These are phyloP conservation scores for Philereme vetulata DNA, from an alignment of 2,888 invertebrate species.

Conservation along the genomic window DNA sequence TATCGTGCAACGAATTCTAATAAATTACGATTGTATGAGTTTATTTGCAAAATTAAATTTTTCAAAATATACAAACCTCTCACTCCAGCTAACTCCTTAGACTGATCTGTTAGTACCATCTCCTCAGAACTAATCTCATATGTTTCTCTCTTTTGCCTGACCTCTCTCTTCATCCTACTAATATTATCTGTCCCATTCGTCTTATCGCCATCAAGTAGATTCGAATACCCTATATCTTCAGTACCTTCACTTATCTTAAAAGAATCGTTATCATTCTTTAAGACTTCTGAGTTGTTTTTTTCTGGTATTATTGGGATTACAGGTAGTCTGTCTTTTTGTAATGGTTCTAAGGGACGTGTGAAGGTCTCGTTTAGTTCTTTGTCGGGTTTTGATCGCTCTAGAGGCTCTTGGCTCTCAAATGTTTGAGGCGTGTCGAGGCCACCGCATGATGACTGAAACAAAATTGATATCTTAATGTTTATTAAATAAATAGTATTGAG, in stretches of 20 bases:
- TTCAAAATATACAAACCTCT: conserved; percentile 11
- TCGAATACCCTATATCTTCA: conserved; percentile 62
- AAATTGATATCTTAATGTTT: background rate
- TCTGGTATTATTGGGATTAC: conserved; percentile 61
- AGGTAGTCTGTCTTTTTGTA: conserved; percentile 58
- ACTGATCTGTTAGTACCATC: conserved; percentile 58
- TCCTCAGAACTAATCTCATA: conserved; percentile 60
- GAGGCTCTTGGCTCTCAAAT: conserved; percentile 70
- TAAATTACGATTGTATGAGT: too few species aligned
- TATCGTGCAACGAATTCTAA: too few species aligned
- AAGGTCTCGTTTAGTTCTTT: conserved; percentile 71
- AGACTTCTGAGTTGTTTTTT: conserved; percentile 57
- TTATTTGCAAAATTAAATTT: too few species aligned
- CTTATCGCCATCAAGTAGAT: conserved; percentile 60
- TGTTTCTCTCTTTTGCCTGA: conserved; percentile 52
- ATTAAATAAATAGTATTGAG: too few species aligned
- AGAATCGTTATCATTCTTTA: conserved; percentile 61
- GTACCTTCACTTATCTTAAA: conserved; percentile 56
- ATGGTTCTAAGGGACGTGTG: conserved; percentile 54
- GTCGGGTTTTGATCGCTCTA: conserved; percentile 63
- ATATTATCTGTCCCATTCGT: conserved; percentile 58
- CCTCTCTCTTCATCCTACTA: conserved; percentile 53
- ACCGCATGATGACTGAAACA: conserved; percentile 67
- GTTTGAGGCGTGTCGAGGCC: conserved; percentile 71
- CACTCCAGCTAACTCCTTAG: conserved; percentile 49